Base-by-base conservation (phyloP, 2,888 invertebrate species). In the Liopterus haemorrhoidalis region DNA sequence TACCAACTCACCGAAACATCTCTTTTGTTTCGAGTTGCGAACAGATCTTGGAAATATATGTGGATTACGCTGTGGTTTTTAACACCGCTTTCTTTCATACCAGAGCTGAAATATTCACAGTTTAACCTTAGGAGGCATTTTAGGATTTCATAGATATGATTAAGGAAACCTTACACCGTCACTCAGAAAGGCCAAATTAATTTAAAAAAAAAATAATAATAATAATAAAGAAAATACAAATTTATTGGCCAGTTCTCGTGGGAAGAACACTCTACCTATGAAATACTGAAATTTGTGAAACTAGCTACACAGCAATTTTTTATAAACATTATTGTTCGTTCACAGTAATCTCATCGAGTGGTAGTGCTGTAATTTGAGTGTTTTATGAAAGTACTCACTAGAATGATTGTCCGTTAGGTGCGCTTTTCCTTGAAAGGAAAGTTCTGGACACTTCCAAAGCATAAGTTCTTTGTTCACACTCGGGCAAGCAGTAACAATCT, bases 1-100 rank as follows among this genome's bases (percentile, higher is more conserved):
- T 81, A 75, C 83, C 83, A 84, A 58, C 77, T 81, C 54, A 79
- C 76, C 61, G 76, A 76, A 41, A 80, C 74, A 57, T 81, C 79
- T 37, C 75, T 76, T 36, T 81, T 72, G 59, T 77, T 82, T 53
- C 77, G 72, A 4, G 78, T 79, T 3, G 80, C 78, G 50, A 82
- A 78, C 45, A 82, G 63, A 57, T 82, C 80, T 52, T 75, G 77
- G 59, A 79, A 82, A 61, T 75, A 84, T 18, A 83, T 72, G 56
- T 80, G 77, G 20, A 83, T 54, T 6, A 81, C 55, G 5, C 79
- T 78, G 32, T 74, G 71, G 54, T 81, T 75, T 3, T 61, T 59
- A 11, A 74, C 54, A n/a, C n/a, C n/a, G n/a, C n/a, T n/a, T n/a
- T n/a, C n/a, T 35, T 64, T 63, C 16, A 70, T 59, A 20, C 67